Percentiles rank a stretch among this genome's conserved stretches.
Conservation (phyloP, 2,797 vertebrate genomes). For the Spizella passerina region DNA sequence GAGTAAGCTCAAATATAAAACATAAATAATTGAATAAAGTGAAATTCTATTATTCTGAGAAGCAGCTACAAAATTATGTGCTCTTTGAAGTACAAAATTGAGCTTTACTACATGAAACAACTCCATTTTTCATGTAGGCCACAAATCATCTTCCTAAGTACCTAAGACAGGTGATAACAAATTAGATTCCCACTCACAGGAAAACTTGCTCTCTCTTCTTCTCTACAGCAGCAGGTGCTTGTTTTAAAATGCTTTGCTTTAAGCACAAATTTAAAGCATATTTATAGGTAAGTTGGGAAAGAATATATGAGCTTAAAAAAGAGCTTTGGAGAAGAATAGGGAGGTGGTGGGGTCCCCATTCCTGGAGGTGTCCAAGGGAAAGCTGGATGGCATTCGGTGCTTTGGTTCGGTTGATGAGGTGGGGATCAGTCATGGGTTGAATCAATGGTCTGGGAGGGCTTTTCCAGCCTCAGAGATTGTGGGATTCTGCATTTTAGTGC, state of each 20-base stretch:
- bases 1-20: neutral
- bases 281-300: neutral
- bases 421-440: rapidly evolving
- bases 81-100: conserved; percentile 40
- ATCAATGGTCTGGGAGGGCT: neutral
- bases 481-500: neutral
- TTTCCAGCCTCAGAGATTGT: neutral
- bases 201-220: neutral
- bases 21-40: neutral
- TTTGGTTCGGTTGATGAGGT: rapidly evolving
- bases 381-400: neutral
- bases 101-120: conserved; percentile 2
- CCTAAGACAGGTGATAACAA: neutral
- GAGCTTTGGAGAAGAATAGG: neutral
- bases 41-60: neutral
- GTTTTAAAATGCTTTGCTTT: neutral
- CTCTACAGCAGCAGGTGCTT: neutral
- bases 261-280: neutral
- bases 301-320: neutral
- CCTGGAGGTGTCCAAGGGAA: neutral
- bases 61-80: neutral
- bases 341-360: too few relatives aligned
- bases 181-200: neutral
- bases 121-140: neutral
- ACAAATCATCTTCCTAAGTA: neutral